Percentiles rank a stretch among this genome's conserved stretches.
Evolutionary conservation across 2,888 invertebrate species (phyloP).

Genomic region (Isoperla grammatica): DNA sequence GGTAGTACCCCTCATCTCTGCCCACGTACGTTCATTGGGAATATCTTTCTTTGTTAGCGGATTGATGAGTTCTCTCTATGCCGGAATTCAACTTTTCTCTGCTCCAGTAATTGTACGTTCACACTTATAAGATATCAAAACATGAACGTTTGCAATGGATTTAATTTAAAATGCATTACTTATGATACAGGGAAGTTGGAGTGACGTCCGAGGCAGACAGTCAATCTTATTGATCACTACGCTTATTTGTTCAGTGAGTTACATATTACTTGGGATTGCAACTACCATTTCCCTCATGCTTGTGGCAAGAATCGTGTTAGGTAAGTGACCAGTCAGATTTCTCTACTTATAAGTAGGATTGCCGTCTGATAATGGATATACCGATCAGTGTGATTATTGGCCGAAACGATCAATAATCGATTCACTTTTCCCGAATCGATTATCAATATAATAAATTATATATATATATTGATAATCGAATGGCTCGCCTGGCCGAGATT

Average conservation of each 20-base stretch:
- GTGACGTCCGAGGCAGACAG: slow-evolving; percentile 57
- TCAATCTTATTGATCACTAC: slow-evolving; percentile 49
- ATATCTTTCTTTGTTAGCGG: slow-evolving; percentile 56
- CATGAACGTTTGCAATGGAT: too few species aligned
- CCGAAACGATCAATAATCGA: too few species aligned
- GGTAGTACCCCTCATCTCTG: slow-evolving; percentile 53
- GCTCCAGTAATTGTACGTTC: too few species aligned
- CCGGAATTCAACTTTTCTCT: slow-evolving; percentile 56
- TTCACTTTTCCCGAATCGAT: too few species aligned
- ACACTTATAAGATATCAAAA: too few species aligned
- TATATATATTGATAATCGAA: too few species aligned
- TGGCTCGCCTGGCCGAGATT: too few species aligned
- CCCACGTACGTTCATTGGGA: slow-evolving; percentile 53
- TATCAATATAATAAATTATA: too few species aligned
- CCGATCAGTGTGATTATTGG: too few species aligned
- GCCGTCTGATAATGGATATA: too few species aligned
- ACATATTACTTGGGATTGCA: slow-evolving; percentile 50
- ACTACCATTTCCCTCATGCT: slow-evolving; percentile 49
- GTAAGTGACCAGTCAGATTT: slow-evolving; percentile 40
- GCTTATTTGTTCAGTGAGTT: slow-evolving; percentile 48
- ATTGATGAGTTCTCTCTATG: slow-evolving; percentile 56
- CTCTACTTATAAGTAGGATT: too few species aligned
- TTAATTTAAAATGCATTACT: too few species aligned
- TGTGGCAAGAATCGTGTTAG: slow-evolving; percentile 51
- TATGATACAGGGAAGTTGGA: slow-evolving; percentile 56